Percentiles rank a stretch among this genome's conserved stretches.
phyloP scores from a whole-genome alignment of 2,113 vertebrate genomes.

The Mesitornis unicolor region DNA sequence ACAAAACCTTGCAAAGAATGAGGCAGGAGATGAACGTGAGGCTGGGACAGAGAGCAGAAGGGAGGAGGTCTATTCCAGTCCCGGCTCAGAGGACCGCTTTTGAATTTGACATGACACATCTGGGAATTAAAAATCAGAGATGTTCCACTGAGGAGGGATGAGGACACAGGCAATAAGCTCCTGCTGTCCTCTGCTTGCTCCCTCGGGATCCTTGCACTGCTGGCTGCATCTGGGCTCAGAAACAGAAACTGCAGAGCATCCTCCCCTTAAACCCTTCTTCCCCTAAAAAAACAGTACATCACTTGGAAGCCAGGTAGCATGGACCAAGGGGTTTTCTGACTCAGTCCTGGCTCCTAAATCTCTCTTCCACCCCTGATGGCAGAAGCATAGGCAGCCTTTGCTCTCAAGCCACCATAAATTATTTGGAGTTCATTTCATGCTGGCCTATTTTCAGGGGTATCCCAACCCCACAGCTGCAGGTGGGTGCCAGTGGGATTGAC shows the following conservation, averaged over 20 bases:
- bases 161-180: not conserved
- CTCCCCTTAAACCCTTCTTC: too few species aligned
- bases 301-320: not conserved
- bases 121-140: not conserved
- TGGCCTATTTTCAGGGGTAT: not conserved
- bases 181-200: not conserved
- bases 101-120: not conserved
- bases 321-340: not conserved
- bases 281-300: rapidly evolving
- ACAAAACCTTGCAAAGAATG: not conserved
- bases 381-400: not conserved
- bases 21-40: not conserved
- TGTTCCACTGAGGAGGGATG: not conserved
- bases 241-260: not conserved
- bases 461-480: not conserved
- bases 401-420: not conserved
- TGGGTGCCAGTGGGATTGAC: not conserved
- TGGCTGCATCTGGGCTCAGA: not conserved
- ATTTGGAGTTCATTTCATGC: not conserved
- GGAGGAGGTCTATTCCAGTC: not conserved
- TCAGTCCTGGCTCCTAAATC: not conserved
- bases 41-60: not conserved
- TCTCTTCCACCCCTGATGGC: not conserved
- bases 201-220: not conserved
- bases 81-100: not conserved